Evolutionary conservation across 2,888 invertebrate genomes (phyloP).

Genomic region (Pantelozetes paolii): DNA sequence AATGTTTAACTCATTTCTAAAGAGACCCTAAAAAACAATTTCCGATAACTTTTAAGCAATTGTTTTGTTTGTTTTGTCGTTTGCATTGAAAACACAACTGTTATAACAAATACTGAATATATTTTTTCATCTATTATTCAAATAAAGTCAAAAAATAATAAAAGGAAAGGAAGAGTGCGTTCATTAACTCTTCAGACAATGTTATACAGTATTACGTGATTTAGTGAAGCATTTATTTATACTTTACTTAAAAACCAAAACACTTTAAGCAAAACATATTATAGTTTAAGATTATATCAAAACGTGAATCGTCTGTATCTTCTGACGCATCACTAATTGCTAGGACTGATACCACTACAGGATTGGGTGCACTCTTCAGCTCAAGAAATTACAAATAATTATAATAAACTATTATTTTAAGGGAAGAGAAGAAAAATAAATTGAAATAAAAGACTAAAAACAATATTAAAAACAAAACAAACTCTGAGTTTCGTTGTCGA

Average conservation of each 20-base stretch:
- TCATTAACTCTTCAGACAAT: background rate
- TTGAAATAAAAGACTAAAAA: background rate
- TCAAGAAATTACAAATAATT: background rate
- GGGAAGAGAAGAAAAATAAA: background rate
- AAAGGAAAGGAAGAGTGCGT: conserved; percentile 1
- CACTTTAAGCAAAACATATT: background rate
- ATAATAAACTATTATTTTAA: conserved; percentile 16
- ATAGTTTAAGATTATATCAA: background rate
- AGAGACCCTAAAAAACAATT: too few species aligned
- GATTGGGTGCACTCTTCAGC: too few species aligned
- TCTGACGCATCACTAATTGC: conserved; percentile 14
- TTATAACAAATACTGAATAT: too few species aligned
- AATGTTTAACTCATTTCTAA: too few species aligned
- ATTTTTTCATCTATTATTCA: too few species aligned
- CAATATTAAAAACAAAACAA: background rate
- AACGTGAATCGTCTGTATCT: background rate
- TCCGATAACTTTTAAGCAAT: too few species aligned
- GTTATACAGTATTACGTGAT: background rate
- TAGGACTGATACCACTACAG: background rate
- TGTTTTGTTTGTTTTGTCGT: too few species aligned
- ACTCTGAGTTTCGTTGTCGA: background rate
- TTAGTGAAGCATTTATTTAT: conserved; percentile 4
- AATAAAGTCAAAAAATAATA: too few species aligned
- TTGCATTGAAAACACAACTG: too few species aligned
- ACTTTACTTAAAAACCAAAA: background rate